Base-by-base conservation (phyloP, 2,113 vertebrate species). In the Calidris pugnax region DNA sequence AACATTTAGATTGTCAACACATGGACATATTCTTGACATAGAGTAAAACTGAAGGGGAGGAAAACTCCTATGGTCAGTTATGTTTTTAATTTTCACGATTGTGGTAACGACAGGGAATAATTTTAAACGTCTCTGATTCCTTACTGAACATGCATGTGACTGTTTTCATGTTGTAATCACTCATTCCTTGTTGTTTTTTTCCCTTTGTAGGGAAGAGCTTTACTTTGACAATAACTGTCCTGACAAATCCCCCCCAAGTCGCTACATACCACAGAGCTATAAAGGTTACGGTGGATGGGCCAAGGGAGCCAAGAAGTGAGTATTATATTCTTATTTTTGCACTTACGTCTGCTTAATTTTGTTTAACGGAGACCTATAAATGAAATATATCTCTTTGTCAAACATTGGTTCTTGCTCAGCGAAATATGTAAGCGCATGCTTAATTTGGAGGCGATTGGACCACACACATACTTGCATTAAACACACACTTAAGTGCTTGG, bases 251-350 rank as follows among this genome's bases (percentile, higher is more conserved):
- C 92, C 99, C 99, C 87, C 99, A 99, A 99, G 99, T 99, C 81
- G 99, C 99, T 96, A 99, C 99, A 97, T 99, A 99, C 98, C 99
- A 99, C 98, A 98, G 99, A 98, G 99, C 99, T 96, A 99, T 99
- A 98, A 99, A 99, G 98, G 99, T 99, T 98, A 99, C 99, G 73
- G 99, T 99, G 98, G 99, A 99, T 45, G 99, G 99, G 97, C 99
- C 99, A 28, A 98, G 99, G 94, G 99, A 99, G 97, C 99, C 99
- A 96, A 98, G 99, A 98, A 99, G 99, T 99, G 98, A 99, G 99
- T 99, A 97, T 86, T 83, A 53, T n/a, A 33, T 92, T 97, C 94
- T 91, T 85, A 85, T 4, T 96, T 94, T 87, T 68, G 21, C 93
- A 91, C 71, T 68, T 90, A 79, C 4, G 18, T 67, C 75, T 85